Evolutionary conservation across 2,797 vertebrate genomes (phyloP), one percentile per base, ranked within the genome.

Genomic region (Trachurus trachurus): DNA sequence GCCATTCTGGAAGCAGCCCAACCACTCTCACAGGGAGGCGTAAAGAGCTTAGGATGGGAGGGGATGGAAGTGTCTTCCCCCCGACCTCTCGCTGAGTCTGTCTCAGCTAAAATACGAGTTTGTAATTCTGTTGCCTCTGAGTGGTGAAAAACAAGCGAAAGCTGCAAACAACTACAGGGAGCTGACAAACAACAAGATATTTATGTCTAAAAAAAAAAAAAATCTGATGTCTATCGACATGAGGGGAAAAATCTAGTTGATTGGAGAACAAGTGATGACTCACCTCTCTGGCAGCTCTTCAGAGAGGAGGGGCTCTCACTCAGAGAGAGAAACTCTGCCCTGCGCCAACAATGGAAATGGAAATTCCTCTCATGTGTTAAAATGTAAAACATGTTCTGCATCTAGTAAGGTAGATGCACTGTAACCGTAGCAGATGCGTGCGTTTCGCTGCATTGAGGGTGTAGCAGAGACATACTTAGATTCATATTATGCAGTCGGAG

Each of bases 31-130:
- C 85, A 86, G 83, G 58, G 76, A 84, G 76, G 83, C 69, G n/a
- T 86, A 86, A 92, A 92, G 90, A 88, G 91, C 92, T 93, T 92
- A 88, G 79, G 57, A 44, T 68, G 74, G 78, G 76, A 40, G 58
- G 66, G 73, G 80, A 79, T 63, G 61, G 74, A 81, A 56, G 83
- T 17, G 75, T 79, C 56, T 61, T 64, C 12, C 58, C 37, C 73
- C 47, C 40, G 34, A 42, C 11, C 73, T 57, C 78, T 63, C 21
- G 3, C 53, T 59, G 54, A 39, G 39, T 49, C 37, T 12, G 67
- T 44, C 77, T 75, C 65, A 73, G 73, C 71, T 80, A 45, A 83
- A 84, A 84, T 62, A 82, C 75, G 52, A 83, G 58, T 72, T 54
- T 69, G 61, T 22, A 68, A 53, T 61, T 68, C 71, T 57, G 42